Evolutionary conservation across 2,797 vertebrate species (phyloP), one percentile per base, ranked within the genome.

Genomic region (Odontamblyopus lacepedii): DNA sequence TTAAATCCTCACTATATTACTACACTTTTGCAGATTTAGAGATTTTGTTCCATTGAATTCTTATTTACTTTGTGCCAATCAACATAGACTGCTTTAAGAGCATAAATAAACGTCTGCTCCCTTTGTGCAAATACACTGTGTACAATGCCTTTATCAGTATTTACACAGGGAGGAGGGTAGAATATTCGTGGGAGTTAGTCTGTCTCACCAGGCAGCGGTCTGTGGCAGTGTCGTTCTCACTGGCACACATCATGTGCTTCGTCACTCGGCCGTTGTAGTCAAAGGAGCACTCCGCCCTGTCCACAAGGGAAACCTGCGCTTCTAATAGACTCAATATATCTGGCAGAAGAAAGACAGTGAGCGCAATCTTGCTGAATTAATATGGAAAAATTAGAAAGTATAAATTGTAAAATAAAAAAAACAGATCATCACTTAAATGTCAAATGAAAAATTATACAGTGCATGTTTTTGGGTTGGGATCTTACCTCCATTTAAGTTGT

Each of bases 231-330:
- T 2, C 1, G 8, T 87, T 83, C 29, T 77, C 87, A 23, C 91
- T 92, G 0, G 94, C 94, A 64, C 96, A 97, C 23, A 96, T 48
- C 95, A 96, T 95, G 64, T 93, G 89, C 8, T 92, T 76, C 0
- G 93, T 92, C 81, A 96, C 78, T 69, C 80, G 68, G 65, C 90
- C 89, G 0, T 83, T 76, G 67, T 95, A 95, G n/a, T 90, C 57
- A 0, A 11, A 16, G 55, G 67, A 8, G 48, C 96, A 97, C 2
- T 1, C 71, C 0, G 59, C 18, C 0, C 4, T 27, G 19, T 94
- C 86, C n/a, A 95, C 88, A 27, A 96, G 76, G 6, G 67, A 82
- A 16, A 96, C 94, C 56, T 67, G 72, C 53, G 87, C 82, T 63
- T 87, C 79, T 81, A 29, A 82, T 85, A 93, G 81, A 51, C 72